Conservation (phyloP, 2,888 invertebrate species). For the Dicycla oo region DNA sequence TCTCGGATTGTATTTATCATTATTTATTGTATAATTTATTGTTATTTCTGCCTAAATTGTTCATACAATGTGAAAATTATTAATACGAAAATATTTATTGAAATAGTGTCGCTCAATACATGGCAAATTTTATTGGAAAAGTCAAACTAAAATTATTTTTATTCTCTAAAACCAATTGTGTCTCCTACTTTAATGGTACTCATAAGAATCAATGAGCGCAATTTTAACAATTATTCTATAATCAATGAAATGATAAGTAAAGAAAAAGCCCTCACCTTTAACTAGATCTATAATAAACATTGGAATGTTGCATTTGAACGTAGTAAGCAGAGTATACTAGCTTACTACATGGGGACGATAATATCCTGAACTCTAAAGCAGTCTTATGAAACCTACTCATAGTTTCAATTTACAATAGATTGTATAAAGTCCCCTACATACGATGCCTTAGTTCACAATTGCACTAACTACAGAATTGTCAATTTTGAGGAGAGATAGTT, state of each 20-base stretch:
- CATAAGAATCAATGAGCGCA: background rate
- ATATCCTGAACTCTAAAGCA: slow-evolving; percentile 15
- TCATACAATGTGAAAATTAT: slow-evolving; percentile 19
- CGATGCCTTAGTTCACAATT: too few relatives aligned
- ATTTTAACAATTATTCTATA: slow-evolving; percentile 8
- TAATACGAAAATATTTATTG: slow-evolving; percentile 24
- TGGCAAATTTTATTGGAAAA: background rate
- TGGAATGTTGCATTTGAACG: background rate
- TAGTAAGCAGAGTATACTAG: background rate
- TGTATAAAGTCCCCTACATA: background rate
- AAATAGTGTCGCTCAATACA: slow-evolving; percentile 29
- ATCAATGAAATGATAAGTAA: background rate
- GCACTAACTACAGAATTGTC: too few relatives aligned
- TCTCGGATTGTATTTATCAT: slow-evolving; percentile 67
- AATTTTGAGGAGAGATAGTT: too few relatives aligned
- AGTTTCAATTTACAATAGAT: slow-evolving; percentile 6
- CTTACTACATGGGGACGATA: slow-evolving; percentile 5
- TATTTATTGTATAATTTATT: slow-evolving; percentile 67
- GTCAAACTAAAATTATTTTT: background rate
- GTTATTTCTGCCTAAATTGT: slow-evolving; percentile 15
- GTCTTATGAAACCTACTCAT: slow-evolving; percentile 31
- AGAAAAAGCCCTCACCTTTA: slow-evolving; percentile 12
- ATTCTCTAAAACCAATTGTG: slow-evolving; percentile 4
- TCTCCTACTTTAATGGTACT: slow-evolving; percentile 14
- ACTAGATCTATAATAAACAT: background rate